phyloP scores from a whole-genome alignment of 2,113 vertebrate species.

The Phylloscopus whistleri region DNA sequence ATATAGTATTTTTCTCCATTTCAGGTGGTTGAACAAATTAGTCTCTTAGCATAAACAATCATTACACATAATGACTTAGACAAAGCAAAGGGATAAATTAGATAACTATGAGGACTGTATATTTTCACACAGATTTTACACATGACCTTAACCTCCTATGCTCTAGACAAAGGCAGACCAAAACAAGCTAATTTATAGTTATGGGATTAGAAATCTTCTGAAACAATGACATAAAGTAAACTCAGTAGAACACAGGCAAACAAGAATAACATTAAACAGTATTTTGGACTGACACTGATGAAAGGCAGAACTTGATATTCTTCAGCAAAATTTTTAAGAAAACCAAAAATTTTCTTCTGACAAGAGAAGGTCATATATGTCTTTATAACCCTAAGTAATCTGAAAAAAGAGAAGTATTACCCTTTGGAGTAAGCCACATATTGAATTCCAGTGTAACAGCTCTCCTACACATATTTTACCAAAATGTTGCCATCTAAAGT shows the following conservation, averaged over 20 bases:
- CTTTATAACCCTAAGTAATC: not conserved
- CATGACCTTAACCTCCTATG: not conserved
- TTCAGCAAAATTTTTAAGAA: not conserved
- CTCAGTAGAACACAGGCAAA: not conserved
- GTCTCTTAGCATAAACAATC: not conserved
- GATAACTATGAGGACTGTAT: accelerated
- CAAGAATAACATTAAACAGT: not conserved
- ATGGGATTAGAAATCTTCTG: not conserved
- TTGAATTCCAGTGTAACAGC: not conserved
- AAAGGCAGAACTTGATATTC: not conserved
- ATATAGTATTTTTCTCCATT: not conserved
- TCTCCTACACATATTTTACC: not conserved
- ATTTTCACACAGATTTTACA: not conserved
- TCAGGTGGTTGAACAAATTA: not conserved
- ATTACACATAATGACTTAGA: not conserved
- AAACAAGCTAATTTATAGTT: not conserved
- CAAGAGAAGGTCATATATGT: not conserved
- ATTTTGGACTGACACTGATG: not conserved
- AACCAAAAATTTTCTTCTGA: not conserved
- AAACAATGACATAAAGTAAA: not conserved
- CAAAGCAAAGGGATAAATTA: not conserved
- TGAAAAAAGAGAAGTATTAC: not conserved
- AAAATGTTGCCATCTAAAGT: not conserved
- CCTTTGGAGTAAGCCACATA: not conserved
- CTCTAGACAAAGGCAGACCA: not conserved